phyloP scores from a whole-genome alignment of 1,140 invertebrate genomes.

The Drosophila prosaltans region DNA sequence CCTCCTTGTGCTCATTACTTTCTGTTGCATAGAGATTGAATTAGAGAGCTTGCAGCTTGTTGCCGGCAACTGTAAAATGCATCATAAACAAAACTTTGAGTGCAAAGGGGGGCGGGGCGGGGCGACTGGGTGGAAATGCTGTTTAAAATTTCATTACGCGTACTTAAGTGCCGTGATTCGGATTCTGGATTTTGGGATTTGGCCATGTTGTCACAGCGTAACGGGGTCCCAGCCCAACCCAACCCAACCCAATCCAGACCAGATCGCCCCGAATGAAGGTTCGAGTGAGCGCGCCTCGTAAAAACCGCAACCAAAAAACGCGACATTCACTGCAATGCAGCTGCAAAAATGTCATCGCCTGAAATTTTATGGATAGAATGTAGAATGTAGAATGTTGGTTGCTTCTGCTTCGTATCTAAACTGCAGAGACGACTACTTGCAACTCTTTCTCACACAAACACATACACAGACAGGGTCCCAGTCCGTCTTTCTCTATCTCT shows the following conservation, averaged over 20 bases:
- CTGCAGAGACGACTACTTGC: conserved; percentile 33
- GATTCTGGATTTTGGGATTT: conserved; percentile 14
- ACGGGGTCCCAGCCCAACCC: too few species aligned
- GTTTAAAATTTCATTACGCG: conserved; percentile 61
- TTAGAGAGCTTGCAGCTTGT: not conserved
- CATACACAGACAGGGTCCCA: conserved; percentile 6
- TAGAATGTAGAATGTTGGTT: conserved; percentile 45
- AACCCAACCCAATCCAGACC: too few species aligned
- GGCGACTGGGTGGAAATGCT: conserved; percentile 22
- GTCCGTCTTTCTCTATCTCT: conserved; percentile 24
- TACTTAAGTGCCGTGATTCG: conserved; percentile 53
- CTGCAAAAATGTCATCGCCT: conserved; percentile 67
- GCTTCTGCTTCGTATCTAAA: conserved; percentile 49
- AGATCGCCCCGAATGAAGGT: conserved; percentile 43
- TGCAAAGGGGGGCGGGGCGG: not conserved
- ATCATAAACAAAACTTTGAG: conserved; percentile 21
- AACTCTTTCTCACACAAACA: conserved; percentile 2
- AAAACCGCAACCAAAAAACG: conserved; percentile 32
- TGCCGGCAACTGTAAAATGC: conserved; percentile 15
- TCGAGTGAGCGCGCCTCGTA: conserved; percentile 21
- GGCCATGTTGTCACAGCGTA: not conserved
- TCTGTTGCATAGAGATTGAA: conserved; percentile 3
- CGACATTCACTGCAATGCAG: conserved; percentile 69
- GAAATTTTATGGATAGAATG: conserved; percentile 65
- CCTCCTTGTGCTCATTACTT: conserved; percentile 3